Percentiles rank a stretch among this genome's conserved stretches.
phyloP scores from a whole-genome alignment of 2,888 invertebrate species.

The Germaria angustata region DNA sequence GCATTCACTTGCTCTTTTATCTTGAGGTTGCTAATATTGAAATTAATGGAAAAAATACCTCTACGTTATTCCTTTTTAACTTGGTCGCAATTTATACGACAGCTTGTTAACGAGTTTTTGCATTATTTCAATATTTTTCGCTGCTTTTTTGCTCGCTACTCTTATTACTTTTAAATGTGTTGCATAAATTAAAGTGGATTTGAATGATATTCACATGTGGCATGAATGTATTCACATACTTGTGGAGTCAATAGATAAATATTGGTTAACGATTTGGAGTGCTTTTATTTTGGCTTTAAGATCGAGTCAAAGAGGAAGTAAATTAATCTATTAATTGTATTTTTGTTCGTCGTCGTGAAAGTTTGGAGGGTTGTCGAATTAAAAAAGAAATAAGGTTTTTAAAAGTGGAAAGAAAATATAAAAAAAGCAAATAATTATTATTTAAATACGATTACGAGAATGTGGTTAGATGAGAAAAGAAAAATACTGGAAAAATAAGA shows the following conservation, averaged over 20 bases:
- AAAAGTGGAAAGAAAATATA: too few species aligned
- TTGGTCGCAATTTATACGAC: conserved; percentile 66
- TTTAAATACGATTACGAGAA: too few species aligned
- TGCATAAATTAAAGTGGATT: conserved; percentile 41
- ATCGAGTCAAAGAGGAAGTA: conserved; percentile 7
- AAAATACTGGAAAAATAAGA: too few species aligned
- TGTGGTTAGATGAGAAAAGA: too few species aligned
- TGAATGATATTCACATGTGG: neutral
- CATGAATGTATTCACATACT: neutral
- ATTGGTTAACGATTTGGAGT: conserved; percentile 20
- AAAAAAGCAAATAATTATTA: too few species aligned
- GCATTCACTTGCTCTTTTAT: conserved; percentile 51
- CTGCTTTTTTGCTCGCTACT: neutral
- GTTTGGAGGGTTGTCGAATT: too few species aligned
- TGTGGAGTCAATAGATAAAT: conserved; percentile 39
- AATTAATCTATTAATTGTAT: conserved; percentile 28
- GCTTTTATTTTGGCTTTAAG: neutral
- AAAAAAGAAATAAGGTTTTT: conserved; percentile 13
- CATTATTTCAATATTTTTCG: neutral
- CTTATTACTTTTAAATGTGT: conserved; percentile 15
- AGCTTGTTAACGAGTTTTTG: conserved; percentile 64
- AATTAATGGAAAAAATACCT: conserved; percentile 20
- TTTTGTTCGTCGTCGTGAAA: neutral
- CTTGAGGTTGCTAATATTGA: conserved; percentile 43
- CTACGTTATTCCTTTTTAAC: conserved; percentile 60